Conservation (phyloP, 2,888 invertebrate genomes). For the Phasia obesa region DNA sequence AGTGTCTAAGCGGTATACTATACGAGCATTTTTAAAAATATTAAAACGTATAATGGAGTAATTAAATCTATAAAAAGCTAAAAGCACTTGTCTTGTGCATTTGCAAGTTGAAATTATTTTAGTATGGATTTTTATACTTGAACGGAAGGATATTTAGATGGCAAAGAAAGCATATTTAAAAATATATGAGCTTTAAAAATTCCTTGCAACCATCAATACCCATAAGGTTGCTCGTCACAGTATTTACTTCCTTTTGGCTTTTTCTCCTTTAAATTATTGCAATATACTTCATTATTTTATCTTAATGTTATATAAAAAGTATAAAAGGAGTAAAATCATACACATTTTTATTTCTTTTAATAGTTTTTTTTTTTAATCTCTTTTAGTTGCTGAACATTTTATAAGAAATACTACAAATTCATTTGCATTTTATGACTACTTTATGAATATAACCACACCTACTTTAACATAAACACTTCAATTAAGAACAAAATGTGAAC, state of each 20-base stretch:
- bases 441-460: conserved; percentile 66
- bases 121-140: too few species aligned
- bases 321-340: conserved; percentile 38
- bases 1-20: too few species aligned
- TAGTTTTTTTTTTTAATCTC: not conserved
- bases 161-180: too few species aligned
- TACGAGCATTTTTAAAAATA: too few species aligned
- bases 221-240: conserved; percentile 27
- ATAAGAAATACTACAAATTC: conserved; percentile 38
- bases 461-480: conserved; percentile 36
- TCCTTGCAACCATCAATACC: too few species aligned
- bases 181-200: too few species aligned
- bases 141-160: too few species aligned
- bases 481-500: not conserved
- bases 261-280: conserved; percentile 46
- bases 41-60: too few species aligned
- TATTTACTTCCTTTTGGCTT: conserved; percentile 30
- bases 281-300: conserved; percentile 61
- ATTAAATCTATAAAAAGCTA: too few species aligned
- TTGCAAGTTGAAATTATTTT: too few species aligned
- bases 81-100: too few species aligned
- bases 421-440: conserved; percentile 63
- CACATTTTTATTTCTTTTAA: conserved; percentile 28
- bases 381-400: conserved; percentile 12
- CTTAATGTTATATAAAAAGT: conserved; percentile 64